phyloP scores from a whole-genome alignment of 92 coral and sea anemone genomes.

The Bergia puertoricense region DNA sequence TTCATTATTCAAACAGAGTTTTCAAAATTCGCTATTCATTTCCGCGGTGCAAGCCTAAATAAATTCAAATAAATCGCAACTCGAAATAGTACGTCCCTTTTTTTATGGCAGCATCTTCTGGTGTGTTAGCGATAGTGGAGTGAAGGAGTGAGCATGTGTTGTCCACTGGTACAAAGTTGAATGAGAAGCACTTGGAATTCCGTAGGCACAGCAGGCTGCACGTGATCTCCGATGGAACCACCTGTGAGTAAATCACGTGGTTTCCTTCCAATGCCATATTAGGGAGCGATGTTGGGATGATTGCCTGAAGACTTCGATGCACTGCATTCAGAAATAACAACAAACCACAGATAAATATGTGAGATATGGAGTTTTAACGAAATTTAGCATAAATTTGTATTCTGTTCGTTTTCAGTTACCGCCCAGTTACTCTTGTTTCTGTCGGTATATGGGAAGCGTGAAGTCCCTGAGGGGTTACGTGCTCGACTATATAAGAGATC shows the following conservation, averaged over 20 bases:
- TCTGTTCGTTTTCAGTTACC: too few species aligned
- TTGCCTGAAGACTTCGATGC: slow-evolving; percentile 16
- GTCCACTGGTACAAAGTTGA: slow-evolving; percentile 20
- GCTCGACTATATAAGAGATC: too few species aligned
- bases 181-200: slow-evolving; percentile 29
- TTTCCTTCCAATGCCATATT: slow-evolving; percentile 29
- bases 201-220: slow-evolving; percentile 22
- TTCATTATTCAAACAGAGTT: too few species aligned
- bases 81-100: slow-evolving; percentile 13
- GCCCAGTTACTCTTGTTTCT: too few species aligned
- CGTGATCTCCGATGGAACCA: slow-evolving; percentile 32
- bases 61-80: slow-evolving; percentile 8
- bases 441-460: too few species aligned
- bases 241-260: slow-evolving; percentile 13
- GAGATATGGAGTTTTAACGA: too few species aligned
- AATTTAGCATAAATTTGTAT: too few species aligned
- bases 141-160: slow-evolving; percentile 9
- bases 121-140: slow-evolving; percentile 11
- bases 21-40: too few species aligned
- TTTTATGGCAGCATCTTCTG: slow-evolving; percentile 10
- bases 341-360: neutral
- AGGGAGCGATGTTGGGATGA: slow-evolving; percentile 32
- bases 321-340: neutral
- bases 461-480: too few species aligned
- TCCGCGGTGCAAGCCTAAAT: neutral